Base-by-base conservation (phyloP, 1,140 invertebrate genomes). In the Diplogasteroides magnus region DNA sequence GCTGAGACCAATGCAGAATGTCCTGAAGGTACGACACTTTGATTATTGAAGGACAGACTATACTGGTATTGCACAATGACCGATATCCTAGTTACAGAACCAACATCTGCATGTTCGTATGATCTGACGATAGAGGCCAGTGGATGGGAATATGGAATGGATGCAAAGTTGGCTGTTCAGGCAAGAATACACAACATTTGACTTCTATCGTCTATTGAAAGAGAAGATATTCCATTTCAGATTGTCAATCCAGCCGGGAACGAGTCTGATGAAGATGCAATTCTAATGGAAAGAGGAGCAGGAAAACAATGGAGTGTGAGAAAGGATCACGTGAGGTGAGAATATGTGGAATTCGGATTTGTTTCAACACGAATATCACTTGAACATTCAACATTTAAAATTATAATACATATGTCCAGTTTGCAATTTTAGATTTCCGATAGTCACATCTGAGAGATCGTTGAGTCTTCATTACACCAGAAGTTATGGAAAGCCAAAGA, bases 391-490 rank as follows among this genome's bases (percentile, higher is more conserved):
- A 48, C 37, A 11, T 48, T 11, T 48, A 11, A 19, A 48, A 48
- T 48, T 48, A 48, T 48, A 19, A 48, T 48, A n/a, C n/a, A n/a
- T n/a, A n/a, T n/a, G n/a, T n/a, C n/a, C n/a, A n/a, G n/a, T n/a
- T n/a, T n/a, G n/a, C n/a, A n/a, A 62, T 26, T 56, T 89, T 1
- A 87, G 90, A 15, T 97, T 96, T 83, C 94, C 93, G 0, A 88
- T 90, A 0, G 89, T 91, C 0, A 92, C 90, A 69, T 91, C 87
- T 73, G 92, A 90, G 62, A 93, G 90, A 81, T 89, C 88, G 25
- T 86, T 96, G 31, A 87, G 90, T 0, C 83, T 96, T 31, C 88
- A 90, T 71, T 96, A 95, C 79, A 85, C 87, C 31, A 92, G 91
- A 80, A 92, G 92, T 13, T 77, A 74, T 59, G 80, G 80, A 2